Evolutionary conservation across 2,888 invertebrate species (phyloP).

Genomic region (Coelopa pilipes): DNA sequence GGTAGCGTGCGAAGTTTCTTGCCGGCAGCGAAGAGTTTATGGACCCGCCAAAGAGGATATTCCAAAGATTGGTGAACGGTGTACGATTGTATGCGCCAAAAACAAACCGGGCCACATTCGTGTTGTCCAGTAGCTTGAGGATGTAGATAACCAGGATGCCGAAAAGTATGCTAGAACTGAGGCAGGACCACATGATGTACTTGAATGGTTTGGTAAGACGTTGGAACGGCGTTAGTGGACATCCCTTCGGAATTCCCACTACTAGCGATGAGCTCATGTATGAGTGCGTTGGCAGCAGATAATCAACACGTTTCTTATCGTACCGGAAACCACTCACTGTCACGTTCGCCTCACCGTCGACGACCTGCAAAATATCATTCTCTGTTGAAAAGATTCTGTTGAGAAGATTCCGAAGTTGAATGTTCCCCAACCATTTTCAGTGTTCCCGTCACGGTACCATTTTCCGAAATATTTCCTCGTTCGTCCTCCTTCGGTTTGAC

Average conservation of each 20-base stretch:
- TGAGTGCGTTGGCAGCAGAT: slow-evolving; percentile 53
- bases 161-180: slow-evolving; percentile 48
- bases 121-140: slow-evolving; percentile 46
- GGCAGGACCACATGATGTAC: slow-evolving; percentile 55
- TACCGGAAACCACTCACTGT: slow-evolving; percentile 55
- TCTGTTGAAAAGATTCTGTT: background rate
- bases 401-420: background rate
- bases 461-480: slow-evolving; percentile 52
- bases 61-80: slow-evolving; percentile 54
- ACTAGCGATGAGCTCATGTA: slow-evolving; percentile 54
- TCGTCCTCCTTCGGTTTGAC: slow-evolving; percentile 27
- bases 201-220: slow-evolving; percentile 57
- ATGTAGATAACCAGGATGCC: slow-evolving; percentile 47
- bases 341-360: slow-evolving; percentile 55
- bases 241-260: slow-evolving; percentile 54
- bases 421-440: slow-evolving; percentile 52
- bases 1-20: slow-evolving; percentile 59
- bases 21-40: slow-evolving; percentile 49
- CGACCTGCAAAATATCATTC: slow-evolving; percentile 46
- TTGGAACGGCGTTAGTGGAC: slow-evolving; percentile 50
- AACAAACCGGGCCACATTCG: slow-evolving; percentile 47
- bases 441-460: slow-evolving; percentile 59
- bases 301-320: slow-evolving; percentile 44
- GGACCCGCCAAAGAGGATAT: slow-evolving; percentile 51
- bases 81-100: slow-evolving; percentile 52